Conservation (phyloP, 2,797 vertebrate genomes). For the Sarcophilus harrisii region DNA sequence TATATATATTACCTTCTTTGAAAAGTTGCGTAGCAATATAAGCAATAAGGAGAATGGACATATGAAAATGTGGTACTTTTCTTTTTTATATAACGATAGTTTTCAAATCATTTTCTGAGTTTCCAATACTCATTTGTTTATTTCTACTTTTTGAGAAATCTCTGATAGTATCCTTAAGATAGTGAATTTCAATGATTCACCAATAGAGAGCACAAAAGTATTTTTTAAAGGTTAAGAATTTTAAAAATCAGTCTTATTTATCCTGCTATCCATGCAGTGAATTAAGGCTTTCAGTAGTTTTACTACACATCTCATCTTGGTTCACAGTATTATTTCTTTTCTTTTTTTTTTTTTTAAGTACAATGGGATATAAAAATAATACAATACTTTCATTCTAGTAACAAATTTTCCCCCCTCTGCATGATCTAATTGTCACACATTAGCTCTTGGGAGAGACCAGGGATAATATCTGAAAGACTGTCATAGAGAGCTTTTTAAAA, state of each 20-base stretch:
- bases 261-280: accelerated
- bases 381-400: constrained; percentile 40
- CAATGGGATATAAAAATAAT: background rate
- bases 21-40: background rate
- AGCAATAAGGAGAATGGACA: background rate
- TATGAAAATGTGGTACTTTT: background rate
- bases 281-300: background rate
- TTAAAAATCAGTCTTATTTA: background rate
- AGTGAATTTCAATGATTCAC: constrained; percentile 33
- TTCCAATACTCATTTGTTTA: background rate
- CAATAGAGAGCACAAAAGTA: background rate
- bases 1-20: background rate
- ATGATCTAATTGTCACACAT: constrained; percentile 19
- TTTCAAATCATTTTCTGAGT: background rate
- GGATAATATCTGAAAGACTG: constrained; percentile 1
- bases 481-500: background rate
- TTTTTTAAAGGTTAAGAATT: constrained; percentile 11
- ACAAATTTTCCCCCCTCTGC: background rate
- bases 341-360: constrained; percentile 31
- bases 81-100: too few relatives aligned
- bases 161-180: background rate
- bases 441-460: constrained; percentile 36
- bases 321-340: background rate
- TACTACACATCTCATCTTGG: background rate
- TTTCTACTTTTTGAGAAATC: background rate